phyloP scores from a whole-genome alignment of 2,888 invertebrate species.

The Megalurothrips usitatus region DNA sequence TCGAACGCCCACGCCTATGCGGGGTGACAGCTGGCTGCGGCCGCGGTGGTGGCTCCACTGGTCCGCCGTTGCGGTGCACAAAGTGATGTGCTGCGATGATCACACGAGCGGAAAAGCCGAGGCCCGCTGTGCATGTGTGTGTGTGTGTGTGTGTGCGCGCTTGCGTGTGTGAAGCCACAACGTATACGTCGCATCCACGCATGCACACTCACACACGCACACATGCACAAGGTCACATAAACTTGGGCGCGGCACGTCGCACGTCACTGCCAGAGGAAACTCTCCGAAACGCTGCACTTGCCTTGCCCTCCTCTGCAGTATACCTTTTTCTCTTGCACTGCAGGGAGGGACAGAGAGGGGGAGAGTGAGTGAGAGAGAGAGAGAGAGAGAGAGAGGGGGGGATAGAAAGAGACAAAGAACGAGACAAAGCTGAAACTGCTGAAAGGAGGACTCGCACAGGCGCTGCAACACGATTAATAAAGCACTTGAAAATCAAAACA shows the following conservation, averaged over 20 bases:
- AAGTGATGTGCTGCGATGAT: not conserved
- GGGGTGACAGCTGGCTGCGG: not conserved
- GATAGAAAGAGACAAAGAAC: too few species aligned
- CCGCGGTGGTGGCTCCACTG: not conserved
- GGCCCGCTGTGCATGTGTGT: not conserved
- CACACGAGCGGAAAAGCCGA: constrained; percentile 23
- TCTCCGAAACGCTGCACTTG: not conserved
- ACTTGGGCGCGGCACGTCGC: not conserved
- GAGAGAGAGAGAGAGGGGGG: too few species aligned
- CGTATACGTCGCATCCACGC: not conserved
- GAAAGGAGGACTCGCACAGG: too few species aligned
- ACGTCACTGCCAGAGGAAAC: constrained; percentile 7
- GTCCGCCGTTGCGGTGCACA: not conserved
- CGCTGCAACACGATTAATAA: too few species aligned
- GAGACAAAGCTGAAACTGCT: too few species aligned
- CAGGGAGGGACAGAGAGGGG: too few species aligned
- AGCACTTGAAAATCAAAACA: too few species aligned
- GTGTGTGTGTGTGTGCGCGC: not conserved
- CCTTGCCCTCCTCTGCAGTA: not conserved
- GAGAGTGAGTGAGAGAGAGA: too few species aligned
- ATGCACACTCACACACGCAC: constrained; percentile 1
- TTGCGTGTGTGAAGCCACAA: not conserved
- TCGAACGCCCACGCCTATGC: too few species aligned
- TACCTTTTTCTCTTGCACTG: not conserved
- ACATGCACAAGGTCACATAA: constrained; percentile 5